phyloP scores from a whole-genome alignment of 1,140 invertebrate genomes.

The Caenorhabditis tropicalis region DNA sequence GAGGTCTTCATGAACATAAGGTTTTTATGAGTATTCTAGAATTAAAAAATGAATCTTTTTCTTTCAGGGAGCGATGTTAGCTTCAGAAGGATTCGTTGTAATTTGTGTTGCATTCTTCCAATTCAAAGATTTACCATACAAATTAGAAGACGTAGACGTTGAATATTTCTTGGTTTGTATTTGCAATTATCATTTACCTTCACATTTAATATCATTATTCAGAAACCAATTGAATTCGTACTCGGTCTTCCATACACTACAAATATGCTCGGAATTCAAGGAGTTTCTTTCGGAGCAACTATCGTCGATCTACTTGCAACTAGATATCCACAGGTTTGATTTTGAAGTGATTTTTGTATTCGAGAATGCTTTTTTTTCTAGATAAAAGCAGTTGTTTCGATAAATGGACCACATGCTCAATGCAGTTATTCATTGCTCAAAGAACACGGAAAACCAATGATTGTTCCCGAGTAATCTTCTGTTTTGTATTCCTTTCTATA shows the following conservation, averaged over 20 bases:
- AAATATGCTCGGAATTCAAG: conserved; percentile 47
- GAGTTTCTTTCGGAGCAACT: conserved; percentile 52
- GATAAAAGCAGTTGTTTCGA: conserved; percentile 51
- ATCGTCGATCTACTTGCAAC: conserved; percentile 50
- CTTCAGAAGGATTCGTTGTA: conserved; percentile 50
- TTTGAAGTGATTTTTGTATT: background rate
- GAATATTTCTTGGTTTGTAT: conserved; percentile 42
- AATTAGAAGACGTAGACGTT: conserved; percentile 48
- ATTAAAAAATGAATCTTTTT: background rate
- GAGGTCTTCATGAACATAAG: conserved; percentile 52
- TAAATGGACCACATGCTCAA: conserved; percentile 39
- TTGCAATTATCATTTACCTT: background rate
- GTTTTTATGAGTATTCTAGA: background rate
- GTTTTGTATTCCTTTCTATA: background rate
- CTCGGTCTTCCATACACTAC: conserved; percentile 40
- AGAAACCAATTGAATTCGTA: conserved; percentile 42
- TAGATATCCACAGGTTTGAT: conserved; percentile 19
- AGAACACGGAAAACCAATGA: conserved; percentile 42
- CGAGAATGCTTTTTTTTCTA: background rate
- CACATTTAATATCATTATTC: background rate
- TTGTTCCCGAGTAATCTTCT: background rate
- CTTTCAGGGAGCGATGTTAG: conserved; percentile 34
- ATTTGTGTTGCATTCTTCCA: conserved; percentile 52
- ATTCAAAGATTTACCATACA: conserved; percentile 45
- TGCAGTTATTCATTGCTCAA: conserved; percentile 39